These are phyloP conservation scores for Danio jaintianensis DNA, from an alignment of 2,797 vertebrate genomes.

Conservation along the genomic window DNA sequence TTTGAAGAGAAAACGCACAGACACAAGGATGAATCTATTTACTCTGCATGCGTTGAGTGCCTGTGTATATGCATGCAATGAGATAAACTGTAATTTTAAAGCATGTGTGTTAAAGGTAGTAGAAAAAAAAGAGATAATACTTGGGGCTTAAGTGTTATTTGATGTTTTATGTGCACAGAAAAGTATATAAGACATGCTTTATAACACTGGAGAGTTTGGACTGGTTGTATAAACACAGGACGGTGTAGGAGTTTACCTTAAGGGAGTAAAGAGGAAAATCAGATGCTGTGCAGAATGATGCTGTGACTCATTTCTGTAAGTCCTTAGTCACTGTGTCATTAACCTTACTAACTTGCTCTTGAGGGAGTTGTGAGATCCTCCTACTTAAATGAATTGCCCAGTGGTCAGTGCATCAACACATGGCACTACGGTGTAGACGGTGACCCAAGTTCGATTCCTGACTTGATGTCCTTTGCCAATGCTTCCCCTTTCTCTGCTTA, in stretches of 20 bases:
- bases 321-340: constrained; percentile 47
- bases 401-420: no score
- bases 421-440: no score
- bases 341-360: background rate
- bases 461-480: no score
- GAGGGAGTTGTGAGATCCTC: background rate
- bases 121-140: no score
- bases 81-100: no score
- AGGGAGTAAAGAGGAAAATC: constrained; percentile 27
- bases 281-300: constrained; percentile 28
- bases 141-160: no score
- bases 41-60: no score
- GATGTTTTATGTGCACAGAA: no score
- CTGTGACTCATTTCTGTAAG: constrained; percentile 41
- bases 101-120: no score
- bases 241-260: constrained; percentile 49
- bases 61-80: no score
- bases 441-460: no score
- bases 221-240: constrained; percentile 35
- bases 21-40: background rate
- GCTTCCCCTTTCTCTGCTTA: no score
- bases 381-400: constrained; percentile 1
- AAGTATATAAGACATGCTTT: constrained; percentile 15
- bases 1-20: background rate
- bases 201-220: background rate